Evolutionary conservation across 1,140 invertebrate species (phyloP).

Genomic region (Rhagoletis zephyria): DNA sequence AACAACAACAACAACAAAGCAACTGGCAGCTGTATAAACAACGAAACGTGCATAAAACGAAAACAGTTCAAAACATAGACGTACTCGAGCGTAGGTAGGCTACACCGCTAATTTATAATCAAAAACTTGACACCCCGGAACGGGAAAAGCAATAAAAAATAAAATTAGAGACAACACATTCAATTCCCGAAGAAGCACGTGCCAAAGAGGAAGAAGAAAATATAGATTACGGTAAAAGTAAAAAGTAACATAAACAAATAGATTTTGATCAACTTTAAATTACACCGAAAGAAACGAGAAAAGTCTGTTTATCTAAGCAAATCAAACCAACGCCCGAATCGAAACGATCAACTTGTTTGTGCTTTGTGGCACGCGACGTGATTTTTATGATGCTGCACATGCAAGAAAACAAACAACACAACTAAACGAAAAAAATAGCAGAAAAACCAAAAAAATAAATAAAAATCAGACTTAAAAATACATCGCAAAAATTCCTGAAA

Average conservation of each 20-base stretch:
- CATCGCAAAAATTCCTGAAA: not conserved
- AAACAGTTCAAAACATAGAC: not conserved
- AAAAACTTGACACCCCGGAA: conserved; percentile 30
- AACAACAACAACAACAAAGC: conserved; percentile 3
- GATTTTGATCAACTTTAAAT: not conserved
- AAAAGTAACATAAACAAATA: conserved; percentile 12
- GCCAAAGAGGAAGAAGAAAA: conserved; percentile 44
- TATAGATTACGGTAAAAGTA: not conserved
- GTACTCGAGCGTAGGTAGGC: not conserved
- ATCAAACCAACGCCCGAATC: not conserved
- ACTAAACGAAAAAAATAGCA: not conserved
- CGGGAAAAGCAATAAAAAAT: not conserved
- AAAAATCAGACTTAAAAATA: not conserved
- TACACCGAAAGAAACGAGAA: not conserved
- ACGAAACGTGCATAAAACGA: conserved; percentile 24
- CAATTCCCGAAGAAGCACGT: not conserved
- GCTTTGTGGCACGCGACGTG: conserved; percentile 22
- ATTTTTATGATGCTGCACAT: conserved; percentile 33
- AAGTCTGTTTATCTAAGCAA: not conserved
- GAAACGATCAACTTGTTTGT: not conserved
- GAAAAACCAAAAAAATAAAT: not conserved
- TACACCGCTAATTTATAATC: not conserved
- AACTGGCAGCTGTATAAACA: conserved; percentile 21
- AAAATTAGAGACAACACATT: not conserved
- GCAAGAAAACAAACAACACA: not conserved